These are phyloP conservation scores for Patella depressa DNA, from an alignment of 2,888 invertebrate species.

Conservation along the genomic window DNA sequence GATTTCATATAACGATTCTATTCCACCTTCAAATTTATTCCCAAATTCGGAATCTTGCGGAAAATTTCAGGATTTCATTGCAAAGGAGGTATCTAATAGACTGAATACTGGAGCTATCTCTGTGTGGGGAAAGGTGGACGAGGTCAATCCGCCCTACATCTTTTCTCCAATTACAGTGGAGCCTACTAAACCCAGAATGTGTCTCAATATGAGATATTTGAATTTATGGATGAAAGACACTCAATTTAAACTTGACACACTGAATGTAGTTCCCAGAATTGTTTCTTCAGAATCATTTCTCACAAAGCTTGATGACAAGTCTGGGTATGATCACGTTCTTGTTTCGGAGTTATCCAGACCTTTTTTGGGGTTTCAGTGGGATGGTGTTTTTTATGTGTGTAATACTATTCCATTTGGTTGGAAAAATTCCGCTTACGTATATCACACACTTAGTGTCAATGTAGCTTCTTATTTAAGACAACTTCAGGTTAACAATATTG, in stretches of 20 bases:
- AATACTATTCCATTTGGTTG: conserved; percentile 2
- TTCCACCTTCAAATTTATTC: background rate
- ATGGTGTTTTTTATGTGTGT: background rate
- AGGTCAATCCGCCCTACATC: background rate
- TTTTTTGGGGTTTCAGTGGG: background rate
- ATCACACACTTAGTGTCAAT: background rate
- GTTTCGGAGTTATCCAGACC: background rate
- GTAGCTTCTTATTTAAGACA: background rate
- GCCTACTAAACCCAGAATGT: background rate
- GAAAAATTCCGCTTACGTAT: background rate
- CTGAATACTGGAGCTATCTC: background rate
- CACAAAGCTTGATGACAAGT: background rate
- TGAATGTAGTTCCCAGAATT: background rate
- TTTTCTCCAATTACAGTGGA: background rate
- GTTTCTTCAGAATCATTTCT: background rate
- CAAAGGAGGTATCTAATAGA: background rate
- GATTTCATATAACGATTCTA: background rate
- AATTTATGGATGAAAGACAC: background rate
- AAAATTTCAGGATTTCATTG: background rate
- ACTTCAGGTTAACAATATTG: background rate
- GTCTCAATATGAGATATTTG: background rate
- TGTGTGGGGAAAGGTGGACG: background rate
- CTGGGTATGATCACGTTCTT: background rate
- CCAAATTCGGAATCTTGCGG: background rate
- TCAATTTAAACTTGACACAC: background rate